Base-by-base conservation (phyloP, 1,140 invertebrate genomes). In the Trypoxylus dichotomus region DNA sequence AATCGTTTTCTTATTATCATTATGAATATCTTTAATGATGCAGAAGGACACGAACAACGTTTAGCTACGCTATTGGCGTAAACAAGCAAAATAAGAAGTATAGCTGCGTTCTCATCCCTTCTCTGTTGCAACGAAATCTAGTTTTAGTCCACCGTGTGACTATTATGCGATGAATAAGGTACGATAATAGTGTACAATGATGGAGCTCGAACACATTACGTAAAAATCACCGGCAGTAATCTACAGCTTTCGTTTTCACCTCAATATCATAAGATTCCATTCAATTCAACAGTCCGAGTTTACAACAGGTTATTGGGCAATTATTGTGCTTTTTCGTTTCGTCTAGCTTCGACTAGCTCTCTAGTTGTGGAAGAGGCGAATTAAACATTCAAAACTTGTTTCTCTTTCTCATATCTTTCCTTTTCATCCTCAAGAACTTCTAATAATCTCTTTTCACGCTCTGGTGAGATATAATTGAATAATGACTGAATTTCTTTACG, bases 401-500 rank as follows among this genome's bases (percentile, higher is more conserved):
- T 68, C 15, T 68, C 24, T 68, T 8, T 11, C 27, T 29, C 8
- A n/a, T n/a, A n/a, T 68, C 13, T 5, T 1, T 29, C 60, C 27
- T 29, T 25, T 27, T 29, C 27, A 3, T 68, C 27, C 60, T 3
- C 15, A 15, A 68, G 15, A 58, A 21, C 21, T 58, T 58, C 10
- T 5, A 37, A 37, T 8, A 5, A 1, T 68, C 21, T 60, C 21
- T 29, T 68, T 68, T 27, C 60, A 68, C 60, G 24, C 24, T 0
- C 32, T 37, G 60, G 27, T 24, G 11, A 10, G 24, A 25, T 5
- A 68, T 68, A 68, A 68, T 68, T 68, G 60, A 68, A 68, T 68
- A 68, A 68, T 68, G 60, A 68, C 60, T 68, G 60, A 68, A 68
- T 68, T 29, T 68, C 15, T 15, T 68, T 68, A 68, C 60, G 47